Evolutionary conservation across 2,113 vertebrate species (phyloP).

Genomic region (Ardeotis arabs): DNA sequence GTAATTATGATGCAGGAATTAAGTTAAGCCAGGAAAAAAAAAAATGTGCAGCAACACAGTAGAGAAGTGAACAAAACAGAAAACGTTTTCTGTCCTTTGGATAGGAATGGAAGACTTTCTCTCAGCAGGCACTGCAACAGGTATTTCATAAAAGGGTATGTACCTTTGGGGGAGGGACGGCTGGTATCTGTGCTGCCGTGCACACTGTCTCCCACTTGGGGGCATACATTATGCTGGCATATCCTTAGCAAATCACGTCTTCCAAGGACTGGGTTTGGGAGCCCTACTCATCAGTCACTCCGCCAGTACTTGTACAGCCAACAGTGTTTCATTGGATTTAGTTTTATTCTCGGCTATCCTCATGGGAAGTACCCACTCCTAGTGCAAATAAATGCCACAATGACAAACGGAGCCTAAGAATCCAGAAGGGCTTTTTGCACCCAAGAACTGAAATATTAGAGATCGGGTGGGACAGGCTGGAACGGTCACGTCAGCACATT

Average conservation of each 20-base stretch:
- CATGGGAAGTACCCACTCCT: neutral
- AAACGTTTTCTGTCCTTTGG: neutral
- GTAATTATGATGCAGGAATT: neutral
- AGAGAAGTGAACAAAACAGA: neutral
- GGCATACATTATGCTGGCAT: neutral
- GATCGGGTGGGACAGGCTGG: neutral
- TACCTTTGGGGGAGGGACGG: rapidly evolving
- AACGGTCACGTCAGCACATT: neutral
- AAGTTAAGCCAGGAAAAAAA: neutral
- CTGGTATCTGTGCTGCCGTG: neutral
- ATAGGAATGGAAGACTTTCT: neutral
- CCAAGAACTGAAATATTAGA: neutral
- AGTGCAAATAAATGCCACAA: neutral
- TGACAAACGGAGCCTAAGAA: neutral
- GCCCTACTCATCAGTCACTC: too few species aligned
- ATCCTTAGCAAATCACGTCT: neutral
- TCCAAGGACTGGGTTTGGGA: neutral
- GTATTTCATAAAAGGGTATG: neutral
- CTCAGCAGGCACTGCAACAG: neutral
- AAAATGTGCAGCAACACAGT: neutral
- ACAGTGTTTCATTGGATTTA: rapidly evolving
- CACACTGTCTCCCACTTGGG: neutral
- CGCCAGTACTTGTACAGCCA: neutral
- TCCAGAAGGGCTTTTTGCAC: neutral
- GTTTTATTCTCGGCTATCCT: neutral